phyloP scores from a whole-genome alignment of 2,113 vertebrate genomes.

The Corythaixoides concolor region DNA sequence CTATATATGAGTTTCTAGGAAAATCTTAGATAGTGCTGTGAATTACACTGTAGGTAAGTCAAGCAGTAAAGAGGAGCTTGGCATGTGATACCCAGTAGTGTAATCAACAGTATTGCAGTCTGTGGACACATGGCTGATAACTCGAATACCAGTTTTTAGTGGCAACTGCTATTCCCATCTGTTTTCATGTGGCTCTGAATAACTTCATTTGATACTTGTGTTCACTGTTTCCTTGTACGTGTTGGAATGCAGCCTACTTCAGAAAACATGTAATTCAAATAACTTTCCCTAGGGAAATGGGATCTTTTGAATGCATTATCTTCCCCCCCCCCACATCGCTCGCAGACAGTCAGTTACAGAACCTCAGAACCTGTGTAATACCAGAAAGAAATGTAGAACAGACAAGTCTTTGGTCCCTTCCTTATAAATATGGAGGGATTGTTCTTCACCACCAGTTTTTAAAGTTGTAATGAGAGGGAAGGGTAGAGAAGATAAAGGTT shows the following conservation, averaged over 20 bases:
- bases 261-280: conserved; percentile 46
- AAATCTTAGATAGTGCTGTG: background rate
- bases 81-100: background rate
- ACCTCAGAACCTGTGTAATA: background rate
- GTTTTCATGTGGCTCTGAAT: conserved; percentile 29
- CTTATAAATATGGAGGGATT: background rate
- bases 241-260: conserved; percentile 45
- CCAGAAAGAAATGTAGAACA: background rate
- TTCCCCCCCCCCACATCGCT: background rate
- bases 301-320: background rate
- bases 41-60: background rate
- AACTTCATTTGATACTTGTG: conserved; percentile 45
- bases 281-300: background rate
- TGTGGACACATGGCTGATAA: conserved; percentile 31
- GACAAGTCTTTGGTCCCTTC: background rate
- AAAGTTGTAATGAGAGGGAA: background rate
- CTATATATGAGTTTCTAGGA: background rate
- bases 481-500: background rate
- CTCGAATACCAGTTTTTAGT: conserved; percentile 27
- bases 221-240: background rate
- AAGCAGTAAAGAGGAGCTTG: background rate
- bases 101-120: background rate
- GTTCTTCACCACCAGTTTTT: background rate
- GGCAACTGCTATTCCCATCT: conserved; percentile 44
- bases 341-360: background rate